Evolutionary conservation across 2,888 invertebrate genomes (phyloP), one percentile per base, ranked within the genome.

Genomic region (Papilio gigon): DNA sequence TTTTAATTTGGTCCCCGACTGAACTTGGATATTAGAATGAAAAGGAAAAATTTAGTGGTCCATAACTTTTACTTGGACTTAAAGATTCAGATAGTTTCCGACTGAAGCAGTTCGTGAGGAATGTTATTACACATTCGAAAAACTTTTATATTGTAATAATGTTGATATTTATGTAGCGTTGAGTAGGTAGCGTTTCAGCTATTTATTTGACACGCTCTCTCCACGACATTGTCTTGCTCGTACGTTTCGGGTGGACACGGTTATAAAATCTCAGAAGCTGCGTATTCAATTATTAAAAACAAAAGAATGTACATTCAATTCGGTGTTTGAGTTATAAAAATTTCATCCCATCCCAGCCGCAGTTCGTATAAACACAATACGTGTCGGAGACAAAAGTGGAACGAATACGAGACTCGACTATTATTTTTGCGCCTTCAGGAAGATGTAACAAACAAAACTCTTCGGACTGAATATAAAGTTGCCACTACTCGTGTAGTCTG

Each of bases 381-480:
- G 66, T 66, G 60, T 47, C 35, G n/a, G 53, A 8, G 22, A 65
- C 40, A 37, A 65, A 59, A 47, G n/a, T 58, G 47, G 22, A 17
- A 47, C 53, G 53, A 63, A 33, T 30, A n/a, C 35, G 27, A 20
- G 37, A 66, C 47, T 27, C 35, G 14, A 6, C 47, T 59, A 59
- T 66, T 66, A 66, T 66, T 59, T 59, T 59, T 44, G 66, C 27
- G 44, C 20, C 56, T 64, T 53, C 11, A 22, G 22, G 9, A 25
- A 56, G 47, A 58, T 33, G 44, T 44, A 33, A 60, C 65, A 60
- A 60, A 66, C 59, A 60, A 44, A 17, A 33, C 17, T 47, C 20
- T 47, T 33, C 47, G 33, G 17, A 37, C 35, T 47, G 66, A 59
- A 66, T 66, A 66, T 37, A 66, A 66, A 66, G 37, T 44, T 65